Percentiles rank a stretch among this genome's conserved stretches.
Conservation (phyloP, 2,113 vertebrate genomes). For the Todiramphus saurophagus region DNA sequence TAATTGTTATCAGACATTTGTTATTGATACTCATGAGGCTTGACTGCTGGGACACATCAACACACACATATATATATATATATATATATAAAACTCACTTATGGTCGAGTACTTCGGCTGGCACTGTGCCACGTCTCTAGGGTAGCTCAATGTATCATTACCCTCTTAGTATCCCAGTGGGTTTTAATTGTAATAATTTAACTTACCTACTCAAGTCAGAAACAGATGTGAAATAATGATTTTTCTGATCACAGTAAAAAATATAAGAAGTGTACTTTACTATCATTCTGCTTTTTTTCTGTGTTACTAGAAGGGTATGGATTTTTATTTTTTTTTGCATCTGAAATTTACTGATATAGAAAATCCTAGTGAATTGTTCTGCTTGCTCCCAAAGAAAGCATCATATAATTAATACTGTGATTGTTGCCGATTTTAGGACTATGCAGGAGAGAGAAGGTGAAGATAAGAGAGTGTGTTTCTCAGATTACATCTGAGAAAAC, state of each 20-base stretch:
- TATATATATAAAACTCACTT: neutral
- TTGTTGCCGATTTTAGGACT: neutral
- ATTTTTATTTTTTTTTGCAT: neutral
- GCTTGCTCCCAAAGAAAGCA: neutral
- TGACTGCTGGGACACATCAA: neutral
- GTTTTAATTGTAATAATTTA: neutral
- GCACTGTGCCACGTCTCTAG: neutral
- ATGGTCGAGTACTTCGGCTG: neutral
- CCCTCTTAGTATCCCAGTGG: neutral
- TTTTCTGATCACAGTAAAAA: neutral
- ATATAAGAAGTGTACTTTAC: neutral
- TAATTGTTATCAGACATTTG: neutral
- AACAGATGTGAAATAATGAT: neutral
- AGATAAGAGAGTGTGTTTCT: slow-evolving; percentile 7
- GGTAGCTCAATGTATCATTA: neutral
- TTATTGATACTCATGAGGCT: neutral
- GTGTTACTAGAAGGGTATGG: neutral
- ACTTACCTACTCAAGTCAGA: neutral
- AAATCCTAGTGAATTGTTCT: neutral
- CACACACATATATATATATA: too few species aligned
- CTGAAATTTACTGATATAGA: neutral
- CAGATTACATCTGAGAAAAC: slow-evolving; percentile 12
- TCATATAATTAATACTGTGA: neutral
- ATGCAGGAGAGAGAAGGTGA: neutral
- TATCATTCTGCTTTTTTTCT: neutral